Evolutionary conservation across 2,888 invertebrate species (phyloP).

Genomic region (Drosophila multiciliata): DNA sequence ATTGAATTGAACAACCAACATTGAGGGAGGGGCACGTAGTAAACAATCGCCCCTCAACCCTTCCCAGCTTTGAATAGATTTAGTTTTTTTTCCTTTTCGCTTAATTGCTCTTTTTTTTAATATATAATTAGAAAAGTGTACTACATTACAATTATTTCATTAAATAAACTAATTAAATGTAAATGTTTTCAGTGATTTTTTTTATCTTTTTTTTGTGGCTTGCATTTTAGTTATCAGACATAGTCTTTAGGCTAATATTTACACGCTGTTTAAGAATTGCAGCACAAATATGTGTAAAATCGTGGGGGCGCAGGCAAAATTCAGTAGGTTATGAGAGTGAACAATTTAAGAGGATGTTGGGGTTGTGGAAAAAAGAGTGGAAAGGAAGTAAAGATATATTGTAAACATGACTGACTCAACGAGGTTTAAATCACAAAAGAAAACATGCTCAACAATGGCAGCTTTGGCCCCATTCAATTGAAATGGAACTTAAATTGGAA

Average conservation of each 20-base stretch:
- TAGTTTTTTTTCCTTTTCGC: constrained; percentile 37
- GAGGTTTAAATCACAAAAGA: constrained; percentile 50
- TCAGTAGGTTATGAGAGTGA: constrained; percentile 22
- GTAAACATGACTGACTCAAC: constrained; percentile 33
- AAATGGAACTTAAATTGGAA: constrained; percentile 99
- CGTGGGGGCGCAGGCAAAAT: constrained; percentile 35
- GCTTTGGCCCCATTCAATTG: constrained; percentile 87
- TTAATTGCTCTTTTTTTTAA: constrained; percentile 39
- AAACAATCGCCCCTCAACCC: background rate
- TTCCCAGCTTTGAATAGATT: constrained; percentile 1
- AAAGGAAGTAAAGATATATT: constrained; percentile 11
- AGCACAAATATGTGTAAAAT: constrained; percentile 69
- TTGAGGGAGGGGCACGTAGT: background rate
- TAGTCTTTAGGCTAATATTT: constrained; percentile 77
- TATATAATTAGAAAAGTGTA: constrained; percentile 76
- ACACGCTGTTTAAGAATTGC: constrained; percentile 65
- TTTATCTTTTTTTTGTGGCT: constrained; percentile 49
- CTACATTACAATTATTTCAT: constrained; percentile 76
- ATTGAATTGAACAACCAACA: background rate
- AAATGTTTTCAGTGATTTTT: constrained; percentile 54
- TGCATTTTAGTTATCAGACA: constrained; percentile 56
- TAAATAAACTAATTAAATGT: constrained; percentile 76
- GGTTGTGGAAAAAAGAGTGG: background rate
- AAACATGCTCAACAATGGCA: constrained; percentile 54
- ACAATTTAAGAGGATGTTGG: constrained; percentile 2